These are phyloP conservation scores for Rhopalosiphum maidis DNA, from an alignment of 1,140 invertebrate species.

Conservation along the genomic window DNA sequence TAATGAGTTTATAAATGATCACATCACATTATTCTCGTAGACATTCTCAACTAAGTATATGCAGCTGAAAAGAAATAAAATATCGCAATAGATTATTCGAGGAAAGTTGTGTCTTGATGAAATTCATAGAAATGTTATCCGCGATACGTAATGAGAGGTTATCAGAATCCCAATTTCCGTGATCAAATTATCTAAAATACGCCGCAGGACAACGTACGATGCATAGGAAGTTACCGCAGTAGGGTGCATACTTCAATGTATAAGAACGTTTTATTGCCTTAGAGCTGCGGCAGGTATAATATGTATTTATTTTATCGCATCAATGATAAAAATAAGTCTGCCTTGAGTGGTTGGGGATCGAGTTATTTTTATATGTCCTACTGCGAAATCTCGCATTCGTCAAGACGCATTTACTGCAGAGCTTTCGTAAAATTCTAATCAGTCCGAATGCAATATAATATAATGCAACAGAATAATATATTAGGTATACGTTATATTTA, in stretches of 20 bases:
- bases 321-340: background rate
- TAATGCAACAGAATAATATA: background rate
- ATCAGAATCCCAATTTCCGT: no score
- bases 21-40: background rate
- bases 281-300: no score
- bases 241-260: no score
- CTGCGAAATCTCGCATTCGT: background rate
- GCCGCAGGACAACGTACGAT: background rate
- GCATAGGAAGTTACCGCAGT: background rate
- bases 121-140: background rate
- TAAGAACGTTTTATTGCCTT: background rate
- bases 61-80: background rate
- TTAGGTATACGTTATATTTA: background rate
- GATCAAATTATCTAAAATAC: no score
- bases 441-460: background rate
- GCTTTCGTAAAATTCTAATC: background rate
- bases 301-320: no score
- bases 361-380: background rate
- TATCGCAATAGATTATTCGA: background rate
- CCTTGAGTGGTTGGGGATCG: background rate
- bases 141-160: no score
- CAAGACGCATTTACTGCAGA: background rate
- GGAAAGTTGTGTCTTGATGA: background rate
- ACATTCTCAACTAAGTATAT: background rate
- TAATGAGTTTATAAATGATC: background rate